phyloP scores from a whole-genome alignment of 64 coral and sea anemone genomes.

The Dendronephthya gigantea region DNA sequence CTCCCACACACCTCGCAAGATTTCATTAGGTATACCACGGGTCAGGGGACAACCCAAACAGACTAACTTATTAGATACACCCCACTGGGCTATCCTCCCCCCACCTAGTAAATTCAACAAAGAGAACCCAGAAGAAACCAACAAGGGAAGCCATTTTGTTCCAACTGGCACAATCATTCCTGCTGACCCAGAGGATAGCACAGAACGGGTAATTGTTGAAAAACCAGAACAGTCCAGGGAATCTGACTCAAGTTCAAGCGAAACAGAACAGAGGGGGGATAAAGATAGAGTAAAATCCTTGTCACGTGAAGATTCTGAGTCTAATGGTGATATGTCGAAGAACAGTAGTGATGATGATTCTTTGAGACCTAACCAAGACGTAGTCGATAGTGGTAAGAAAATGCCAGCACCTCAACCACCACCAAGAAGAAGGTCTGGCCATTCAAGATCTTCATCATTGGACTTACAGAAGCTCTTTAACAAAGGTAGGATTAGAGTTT shows the following conservation, averaged over 20 bases:
- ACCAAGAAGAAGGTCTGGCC: constrained; percentile 78
- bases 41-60: background rate
- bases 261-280: background rate
- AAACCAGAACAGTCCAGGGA: background rate
- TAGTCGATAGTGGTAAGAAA: constrained; percentile 42
- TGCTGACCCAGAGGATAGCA: background rate
- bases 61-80: constrained; percentile 6
- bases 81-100: constrained; percentile 7
- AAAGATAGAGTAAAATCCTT: background rate
- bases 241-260: background rate
- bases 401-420: constrained; percentile 75
- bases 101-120: constrained; percentile 1
- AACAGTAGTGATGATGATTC: constrained; percentile 26
- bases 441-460: constrained; percentile 89
- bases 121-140: background rate
- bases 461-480: constrained; percentile 96
- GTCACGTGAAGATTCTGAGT: background rate
- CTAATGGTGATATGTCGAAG: constrained; percentile 15
- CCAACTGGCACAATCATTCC: background rate
- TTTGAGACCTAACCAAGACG: constrained; percentile 11
- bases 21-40: background rate
- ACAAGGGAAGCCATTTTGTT: background rate
- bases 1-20: background rate
- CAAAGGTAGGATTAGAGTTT: constrained; percentile 39
- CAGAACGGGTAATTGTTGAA: background rate